Percentiles rank a stretch among this genome's conserved stretches.
Conservation (phyloP, 2,888 invertebrate species). For the Caprella mutica region DNA sequence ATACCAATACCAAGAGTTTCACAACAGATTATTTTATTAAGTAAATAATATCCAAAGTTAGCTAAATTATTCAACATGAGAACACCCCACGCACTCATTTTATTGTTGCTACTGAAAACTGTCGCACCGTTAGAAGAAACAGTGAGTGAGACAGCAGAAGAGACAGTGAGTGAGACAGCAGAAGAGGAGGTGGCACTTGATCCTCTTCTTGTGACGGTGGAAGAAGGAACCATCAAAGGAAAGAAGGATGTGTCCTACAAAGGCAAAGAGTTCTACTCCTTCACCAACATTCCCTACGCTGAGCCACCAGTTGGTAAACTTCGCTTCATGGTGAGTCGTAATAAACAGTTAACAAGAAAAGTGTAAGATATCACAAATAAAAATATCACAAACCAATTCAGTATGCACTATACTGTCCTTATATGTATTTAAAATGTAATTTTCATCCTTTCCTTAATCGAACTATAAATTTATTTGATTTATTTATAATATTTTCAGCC, state of each 20-base stretch:
- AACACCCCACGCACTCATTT: too few relatives aligned
- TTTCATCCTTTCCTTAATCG: neutral
- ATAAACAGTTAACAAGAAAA: neutral
- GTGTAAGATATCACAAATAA: neutral
- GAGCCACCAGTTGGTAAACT: neutral
- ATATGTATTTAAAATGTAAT: neutral
- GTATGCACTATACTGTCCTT: neutral
- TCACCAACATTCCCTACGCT: neutral
- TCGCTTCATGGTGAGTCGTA: neutral
- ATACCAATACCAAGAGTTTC: too few relatives aligned
- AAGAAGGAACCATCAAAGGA: neutral
- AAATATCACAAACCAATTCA: neutral
- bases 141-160: too few relatives aligned
- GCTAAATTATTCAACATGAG: too few relatives aligned
- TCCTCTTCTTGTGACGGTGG: neutral
- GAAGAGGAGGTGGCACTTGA: neutral
- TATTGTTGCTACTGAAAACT: too few relatives aligned
- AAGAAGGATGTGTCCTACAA: neutral
- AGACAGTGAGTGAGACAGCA: too few relatives aligned
- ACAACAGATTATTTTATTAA: too few relatives aligned
- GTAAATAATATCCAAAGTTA: too few relatives aligned
- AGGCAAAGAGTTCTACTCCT: constrained; percentile 1
- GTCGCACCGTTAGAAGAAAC: too few relatives aligned
- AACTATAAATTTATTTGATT: neutral
- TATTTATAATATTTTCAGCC: too few relatives aligned